A percentile compares a stretch with the other conserved stretches of the same genome.
phyloP scores from a whole-genome alignment of 2,888 invertebrate species.

The Netelia melanura region DNA sequence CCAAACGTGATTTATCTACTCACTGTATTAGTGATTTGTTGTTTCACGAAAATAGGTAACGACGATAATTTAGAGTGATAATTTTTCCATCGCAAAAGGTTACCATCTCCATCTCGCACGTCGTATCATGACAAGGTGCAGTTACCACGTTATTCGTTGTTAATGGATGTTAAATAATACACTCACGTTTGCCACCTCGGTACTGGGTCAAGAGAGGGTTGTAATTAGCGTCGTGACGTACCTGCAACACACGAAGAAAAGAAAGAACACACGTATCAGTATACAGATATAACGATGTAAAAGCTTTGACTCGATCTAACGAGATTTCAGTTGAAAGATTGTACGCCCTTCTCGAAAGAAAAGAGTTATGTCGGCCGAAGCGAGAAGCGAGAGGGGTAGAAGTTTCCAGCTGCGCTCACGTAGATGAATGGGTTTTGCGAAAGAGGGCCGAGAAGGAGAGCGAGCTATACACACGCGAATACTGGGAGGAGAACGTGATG shows the following conservation, averaged over 20 bases:
- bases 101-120: no score
- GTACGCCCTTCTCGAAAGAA: constrained; percentile 17
- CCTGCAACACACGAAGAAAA: constrained; percentile 64
- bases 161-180: constrained; percentile 22
- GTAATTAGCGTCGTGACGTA: constrained; percentile 48
- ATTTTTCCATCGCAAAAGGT: no score
- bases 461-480: not conserved
- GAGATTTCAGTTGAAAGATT: constrained; percentile 47
- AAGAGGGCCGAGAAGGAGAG: constrained; percentile 43
- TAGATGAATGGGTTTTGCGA: constrained; percentile 47
- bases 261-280: constrained; percentile 38
- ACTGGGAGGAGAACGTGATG: constrained; percentile 45
- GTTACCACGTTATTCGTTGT: no score
- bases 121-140: no score
- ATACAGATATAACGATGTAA: constrained; percentile 15
- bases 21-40: no score
- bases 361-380: constrained; percentile 23
- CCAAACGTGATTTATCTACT: no score
- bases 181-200: constrained; percentile 27
- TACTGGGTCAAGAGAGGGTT: not conserved
- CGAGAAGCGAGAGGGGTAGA: constrained; percentile 28
- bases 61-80: no score
- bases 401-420: constrained; percentile 47
- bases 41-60: no score
- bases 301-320: constrained; percentile 36